A percentile compares a stretch with the other conserved stretches of the same genome.
Evolutionary conservation across 2,888 invertebrate genomes (phyloP).

Genomic region (Lasioglossum oenotherae): DNA sequence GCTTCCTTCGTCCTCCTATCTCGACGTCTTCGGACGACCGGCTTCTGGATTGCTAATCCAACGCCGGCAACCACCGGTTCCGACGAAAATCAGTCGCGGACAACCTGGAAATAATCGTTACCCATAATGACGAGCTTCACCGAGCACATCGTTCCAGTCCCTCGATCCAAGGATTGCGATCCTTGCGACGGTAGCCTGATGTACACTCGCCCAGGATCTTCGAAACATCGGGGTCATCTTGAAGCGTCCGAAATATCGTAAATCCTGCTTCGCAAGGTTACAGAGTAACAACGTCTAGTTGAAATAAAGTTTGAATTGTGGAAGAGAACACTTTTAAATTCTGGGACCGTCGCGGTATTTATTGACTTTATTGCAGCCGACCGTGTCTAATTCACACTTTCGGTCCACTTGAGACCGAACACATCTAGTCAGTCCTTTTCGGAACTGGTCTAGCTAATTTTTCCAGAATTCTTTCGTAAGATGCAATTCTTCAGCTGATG

Average conservation of each 20-base stretch:
- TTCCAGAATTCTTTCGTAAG: not conserved
- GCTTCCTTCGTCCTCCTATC: slow-evolving; percentile 65
- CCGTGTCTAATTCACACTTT: too few species aligned
- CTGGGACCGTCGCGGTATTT: too few species aligned
- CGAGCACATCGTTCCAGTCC: not conserved
- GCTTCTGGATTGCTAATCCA: slow-evolving; percentile 72
- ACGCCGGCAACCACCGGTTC: slow-evolving; percentile 45
- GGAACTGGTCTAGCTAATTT: not conserved
- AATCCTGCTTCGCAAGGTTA: too few species aligned
- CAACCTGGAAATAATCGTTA: slow-evolving; percentile 39
- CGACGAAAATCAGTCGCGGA: slow-evolving; percentile 48
- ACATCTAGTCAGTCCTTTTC: not conserved
- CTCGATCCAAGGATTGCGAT: not conserved
- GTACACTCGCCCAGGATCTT: not conserved
- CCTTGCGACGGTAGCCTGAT: not conserved
- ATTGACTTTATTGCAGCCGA: too few species aligned
- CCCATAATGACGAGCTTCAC: slow-evolving; percentile 32
- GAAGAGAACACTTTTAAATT: too few species aligned
- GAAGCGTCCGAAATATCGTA: too few species aligned
- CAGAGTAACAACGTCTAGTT: too few species aligned
- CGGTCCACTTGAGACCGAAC: too few species aligned
- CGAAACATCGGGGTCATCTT: not conserved
- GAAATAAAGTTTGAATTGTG: too few species aligned
- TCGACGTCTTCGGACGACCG: slow-evolving; percentile 58
- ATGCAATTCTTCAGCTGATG: not conserved